Base-by-base conservation (phyloP, 2,888 invertebrate species). In the Hymenopus coronatus region DNA sequence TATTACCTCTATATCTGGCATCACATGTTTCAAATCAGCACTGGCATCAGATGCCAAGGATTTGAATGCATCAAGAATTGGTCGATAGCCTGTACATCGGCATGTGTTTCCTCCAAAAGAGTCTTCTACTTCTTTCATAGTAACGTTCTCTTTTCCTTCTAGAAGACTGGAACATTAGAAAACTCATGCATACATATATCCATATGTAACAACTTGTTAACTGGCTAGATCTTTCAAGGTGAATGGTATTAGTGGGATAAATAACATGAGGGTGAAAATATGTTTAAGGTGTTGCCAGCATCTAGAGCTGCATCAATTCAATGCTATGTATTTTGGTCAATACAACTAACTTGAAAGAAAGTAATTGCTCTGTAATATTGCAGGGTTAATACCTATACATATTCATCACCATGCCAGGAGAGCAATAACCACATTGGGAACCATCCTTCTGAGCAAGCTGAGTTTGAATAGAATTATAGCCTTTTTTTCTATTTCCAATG, bases 1-100 rank as follows among this genome's bases (percentile, higher is more conserved):
- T 82, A 93, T 88, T 91, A 93, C 93, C 91, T 94, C 94, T 90
- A 94, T 94, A 93, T 92, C 92, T 9, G 88, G 89, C 28, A 91
- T 91, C 91, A 94, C 94, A 14, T 94, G 93, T 0, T 93, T 92
- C 25, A 96, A 92, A 84, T 93, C 91, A 87, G 94, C 93, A 12
- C 95, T 94, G 8, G 95, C 94, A 91, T 96, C 96, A 1, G 92
- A 93, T 0, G 96, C 96, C 91, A 97, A 96, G 1, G 96, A 95
- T 92, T 97, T 97, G 93, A 97, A 97, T 6, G 97, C 96, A 92
- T 97, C 97, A 86, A 97, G 93, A 90, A 97, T 97, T 0, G 97
- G 95, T 7, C 97, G 94, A 92, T 97, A 97, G 0, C 97, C 97
- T 0, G 97, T 97, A 91, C 97, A 97, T 89, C 97, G 94, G 91